Conservation (phyloP, 2,113 vertebrate genomes). For the Tyto alba region DNA sequence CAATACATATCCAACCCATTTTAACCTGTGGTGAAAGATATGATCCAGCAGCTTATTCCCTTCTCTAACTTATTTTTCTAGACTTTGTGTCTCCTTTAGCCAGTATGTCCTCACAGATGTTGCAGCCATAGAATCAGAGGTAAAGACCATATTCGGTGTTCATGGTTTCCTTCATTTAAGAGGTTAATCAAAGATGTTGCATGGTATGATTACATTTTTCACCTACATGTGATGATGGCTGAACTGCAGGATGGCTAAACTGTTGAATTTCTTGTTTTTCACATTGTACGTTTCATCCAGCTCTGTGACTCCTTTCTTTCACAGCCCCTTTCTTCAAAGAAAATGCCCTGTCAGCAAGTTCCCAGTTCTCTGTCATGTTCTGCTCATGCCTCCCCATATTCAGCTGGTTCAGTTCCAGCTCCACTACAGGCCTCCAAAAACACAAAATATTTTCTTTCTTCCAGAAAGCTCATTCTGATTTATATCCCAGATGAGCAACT, state of each 20-base stretch:
- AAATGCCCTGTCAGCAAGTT: constrained; percentile 14
- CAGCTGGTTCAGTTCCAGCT: constrained; percentile 34
- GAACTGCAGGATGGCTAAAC: neutral
- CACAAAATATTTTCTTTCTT: constrained; percentile 41
- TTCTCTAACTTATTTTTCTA: neutral
- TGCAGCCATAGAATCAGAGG: neutral
- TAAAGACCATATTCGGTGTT: neutral
- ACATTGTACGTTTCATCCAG: neutral
- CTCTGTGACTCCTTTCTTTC: constrained; percentile 9
- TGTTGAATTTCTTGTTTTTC: neutral
- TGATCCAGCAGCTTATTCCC: neutral
- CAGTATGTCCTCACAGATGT: neutral
- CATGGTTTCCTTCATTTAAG: neutral
- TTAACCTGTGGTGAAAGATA: neutral
- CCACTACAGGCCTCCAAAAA: constrained; percentile 25
- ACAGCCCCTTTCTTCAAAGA: neutral
- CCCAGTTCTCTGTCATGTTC: neutral
- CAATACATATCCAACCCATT: neutral
- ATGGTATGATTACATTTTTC: neutral
- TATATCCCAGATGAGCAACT: constrained; percentile 18
- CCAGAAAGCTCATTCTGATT: constrained; percentile 22
- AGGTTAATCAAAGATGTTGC: neutral
- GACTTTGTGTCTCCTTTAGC: neutral
- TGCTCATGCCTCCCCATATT: neutral
- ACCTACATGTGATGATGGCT: neutral